These are phyloP conservation scores for Pteronura brasiliensis DNA, from an alignment of 2,113 vertebrate genomes.

Conservation along the genomic window DNA sequence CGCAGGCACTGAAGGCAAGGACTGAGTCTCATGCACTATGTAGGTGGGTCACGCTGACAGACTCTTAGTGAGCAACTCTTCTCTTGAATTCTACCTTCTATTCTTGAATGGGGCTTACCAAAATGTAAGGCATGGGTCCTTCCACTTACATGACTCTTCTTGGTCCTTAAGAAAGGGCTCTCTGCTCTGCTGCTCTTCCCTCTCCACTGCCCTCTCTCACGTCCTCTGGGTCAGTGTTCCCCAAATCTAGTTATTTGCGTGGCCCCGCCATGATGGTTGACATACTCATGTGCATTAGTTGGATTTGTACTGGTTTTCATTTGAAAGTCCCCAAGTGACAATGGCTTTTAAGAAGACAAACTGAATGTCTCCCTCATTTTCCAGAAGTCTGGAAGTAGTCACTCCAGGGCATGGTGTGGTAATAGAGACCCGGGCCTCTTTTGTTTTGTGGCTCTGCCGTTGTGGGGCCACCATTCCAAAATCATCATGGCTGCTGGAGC, in stretches of 20 bases:
- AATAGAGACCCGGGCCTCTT: not conserved
- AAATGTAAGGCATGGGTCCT: not conserved
- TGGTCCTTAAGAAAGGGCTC: not conserved
- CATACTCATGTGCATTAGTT: not conserved
- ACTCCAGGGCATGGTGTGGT: not conserved
- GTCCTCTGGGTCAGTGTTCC: not conserved
- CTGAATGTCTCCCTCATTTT: not conserved
- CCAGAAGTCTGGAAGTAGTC: not conserved
- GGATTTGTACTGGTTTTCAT: not conserved
- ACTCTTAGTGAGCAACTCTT: not conserved
- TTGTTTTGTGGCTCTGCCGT: not conserved
- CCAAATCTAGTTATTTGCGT: not conserved
- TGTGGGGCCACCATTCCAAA: not conserved
- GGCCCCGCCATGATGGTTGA: not conserved
- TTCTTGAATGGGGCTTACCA: not conserved
- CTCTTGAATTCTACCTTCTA: not conserved
- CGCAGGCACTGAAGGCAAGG: not conserved
- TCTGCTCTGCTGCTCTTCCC: not conserved
- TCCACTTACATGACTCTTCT: not conserved
- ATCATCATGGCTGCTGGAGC: not conserved
- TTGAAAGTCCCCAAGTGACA: not conserved
- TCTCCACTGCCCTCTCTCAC: not conserved
- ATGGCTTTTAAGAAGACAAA: not conserved
- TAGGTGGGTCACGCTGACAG: not conserved
- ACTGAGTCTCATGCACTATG: accelerated